Base-by-base conservation (phyloP, 1,140 invertebrate species). In the Coboldia fuscipes region DNA sequence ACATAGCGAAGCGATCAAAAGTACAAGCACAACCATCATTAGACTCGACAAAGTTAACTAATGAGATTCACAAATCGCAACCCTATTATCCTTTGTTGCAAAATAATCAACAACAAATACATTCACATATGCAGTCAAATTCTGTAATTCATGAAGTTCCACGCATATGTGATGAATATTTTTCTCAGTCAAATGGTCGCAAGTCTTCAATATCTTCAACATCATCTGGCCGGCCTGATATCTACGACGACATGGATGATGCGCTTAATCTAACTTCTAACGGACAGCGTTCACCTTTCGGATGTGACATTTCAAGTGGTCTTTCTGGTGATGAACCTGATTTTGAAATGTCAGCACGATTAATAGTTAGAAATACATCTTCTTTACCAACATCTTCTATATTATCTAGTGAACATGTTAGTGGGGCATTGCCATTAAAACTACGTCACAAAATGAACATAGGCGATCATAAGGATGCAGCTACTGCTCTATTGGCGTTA, bases 361-460 rank as follows among this genome's bases (percentile, higher is more conserved):
- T 47, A 73, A 72, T 43, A 71, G 70, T 41, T n/a, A n/a, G n/a
- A n/a, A n/a, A n/a, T n/a, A n/a, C n/a, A n/a, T n/a, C n/a, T n/a
- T n/a, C n/a, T n/a, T n/a, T n/a, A n/a, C n/a, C n/a, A n/a, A n/a
- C n/a, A n/a, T n/a, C n/a, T n/a, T n/a, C n/a, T n/a, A n/a, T n/a
- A n/a, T n/a, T n/a, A n/a, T n/a, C n/a, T n/a, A n/a, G n/a, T n/a
- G n/a, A n/a, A n/a, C n/a, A n/a, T n/a, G n/a, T n/a, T n/a, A n/a
- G n/a, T n/a, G n/a, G n/a, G n/a, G n/a, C n/a, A n/a, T 51, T 92
- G 39, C 86, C 86, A 1, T 72, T 86, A 42, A 92, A 92, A 54
- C 61, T 92, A 34, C 70, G 86, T 41, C 85, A 93, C 64, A 93
- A 92, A 53, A 77, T 75, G n/a, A 75, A 84, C 43, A 62, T 88